These are phyloP conservation scores for Brachionus manjavacas DNA, from an alignment of 1,140 invertebrate genomes.

Conservation along the genomic window DNA sequence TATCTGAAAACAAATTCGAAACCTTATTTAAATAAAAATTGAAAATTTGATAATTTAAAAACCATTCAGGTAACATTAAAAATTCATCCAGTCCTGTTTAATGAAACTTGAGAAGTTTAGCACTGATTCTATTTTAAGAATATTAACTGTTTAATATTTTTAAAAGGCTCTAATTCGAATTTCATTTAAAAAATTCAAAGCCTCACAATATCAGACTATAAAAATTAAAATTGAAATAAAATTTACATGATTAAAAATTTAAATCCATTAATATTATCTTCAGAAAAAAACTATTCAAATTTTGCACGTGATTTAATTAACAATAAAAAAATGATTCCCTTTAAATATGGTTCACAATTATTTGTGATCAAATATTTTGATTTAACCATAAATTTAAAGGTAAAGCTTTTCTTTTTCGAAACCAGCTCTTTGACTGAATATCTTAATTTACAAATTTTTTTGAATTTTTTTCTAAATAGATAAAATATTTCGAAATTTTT, in stretches of 20 bases:
- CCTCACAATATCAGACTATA: background rate
- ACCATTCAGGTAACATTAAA: background rate
- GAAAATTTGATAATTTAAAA: background rate
- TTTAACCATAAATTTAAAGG: background rate
- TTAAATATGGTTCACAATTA: background rate
- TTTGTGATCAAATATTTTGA: background rate
- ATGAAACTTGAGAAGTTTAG: background rate
- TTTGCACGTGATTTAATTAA: background rate
- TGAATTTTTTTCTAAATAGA: background rate
- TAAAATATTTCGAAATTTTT: background rate
- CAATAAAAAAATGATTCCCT: background rate
- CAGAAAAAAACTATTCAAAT: background rate
- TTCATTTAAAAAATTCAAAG: background rate
- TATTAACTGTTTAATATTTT: background rate
- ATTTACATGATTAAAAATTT: background rate
- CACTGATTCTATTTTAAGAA: background rate
- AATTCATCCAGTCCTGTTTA: background rate
- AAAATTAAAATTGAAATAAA: background rate
- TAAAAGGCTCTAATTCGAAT: background rate
- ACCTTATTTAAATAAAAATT: background rate
- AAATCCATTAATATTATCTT: background rate
- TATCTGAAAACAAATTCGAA: background rate
- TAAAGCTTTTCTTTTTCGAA: background rate
- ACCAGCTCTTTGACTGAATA: background rate
- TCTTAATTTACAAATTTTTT: background rate